A percentile compares a stretch with the other conserved stretches of the same genome.
phyloP scores from a whole-genome alignment of 92 coral and sea anemone species.

The Umimayanthus kanabou region DNA sequence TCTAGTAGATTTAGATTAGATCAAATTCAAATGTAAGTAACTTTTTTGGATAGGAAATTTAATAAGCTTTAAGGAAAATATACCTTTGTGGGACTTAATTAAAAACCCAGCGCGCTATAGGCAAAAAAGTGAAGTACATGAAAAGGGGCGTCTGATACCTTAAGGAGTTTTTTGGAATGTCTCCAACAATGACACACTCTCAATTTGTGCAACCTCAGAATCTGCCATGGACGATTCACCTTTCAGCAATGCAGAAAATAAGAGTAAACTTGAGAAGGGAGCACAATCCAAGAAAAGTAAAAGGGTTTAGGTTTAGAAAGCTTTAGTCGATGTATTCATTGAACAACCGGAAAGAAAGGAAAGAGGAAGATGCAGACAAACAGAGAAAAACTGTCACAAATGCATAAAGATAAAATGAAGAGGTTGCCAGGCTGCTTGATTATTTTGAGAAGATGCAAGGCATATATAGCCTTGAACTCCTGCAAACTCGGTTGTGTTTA shows the following conservation, averaged over 20 bases:
- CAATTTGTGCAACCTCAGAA: constrained; percentile 53
- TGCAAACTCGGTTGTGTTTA: background rate
- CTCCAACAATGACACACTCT: constrained; percentile 47
- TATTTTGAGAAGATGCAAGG: constrained; percentile 27
- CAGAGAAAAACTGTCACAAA: constrained; percentile 25
- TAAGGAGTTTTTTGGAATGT: constrained; percentile 54
- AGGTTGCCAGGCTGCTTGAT: constrained; percentile 45
- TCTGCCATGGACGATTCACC: constrained; percentile 24
- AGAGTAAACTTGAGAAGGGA: background rate
- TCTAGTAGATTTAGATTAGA: too few relatives aligned
- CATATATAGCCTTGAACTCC: background rate
- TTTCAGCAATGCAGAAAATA: constrained; percentile 1
- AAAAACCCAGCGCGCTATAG: too few relatives aligned
- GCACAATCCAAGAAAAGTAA: background rate
- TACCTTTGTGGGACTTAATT: too few relatives aligned
- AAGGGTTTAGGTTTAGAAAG: constrained; percentile 8
- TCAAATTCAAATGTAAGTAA: too few relatives aligned
- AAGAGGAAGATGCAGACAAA: constrained; percentile 42
- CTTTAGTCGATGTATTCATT: constrained; percentile 28
- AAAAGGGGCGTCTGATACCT: too few relatives aligned
- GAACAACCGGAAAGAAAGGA: constrained; percentile 31
- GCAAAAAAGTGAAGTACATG: too few relatives aligned
- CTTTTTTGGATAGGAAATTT: too few relatives aligned
- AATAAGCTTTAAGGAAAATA: too few relatives aligned
- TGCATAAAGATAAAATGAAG: constrained; percentile 47